These are phyloP conservation scores for Catostylus mosaicus DNA, from an alignment of 30 jellyfish, hydroid and myxozoan genomes.

Conservation along the genomic window DNA sequence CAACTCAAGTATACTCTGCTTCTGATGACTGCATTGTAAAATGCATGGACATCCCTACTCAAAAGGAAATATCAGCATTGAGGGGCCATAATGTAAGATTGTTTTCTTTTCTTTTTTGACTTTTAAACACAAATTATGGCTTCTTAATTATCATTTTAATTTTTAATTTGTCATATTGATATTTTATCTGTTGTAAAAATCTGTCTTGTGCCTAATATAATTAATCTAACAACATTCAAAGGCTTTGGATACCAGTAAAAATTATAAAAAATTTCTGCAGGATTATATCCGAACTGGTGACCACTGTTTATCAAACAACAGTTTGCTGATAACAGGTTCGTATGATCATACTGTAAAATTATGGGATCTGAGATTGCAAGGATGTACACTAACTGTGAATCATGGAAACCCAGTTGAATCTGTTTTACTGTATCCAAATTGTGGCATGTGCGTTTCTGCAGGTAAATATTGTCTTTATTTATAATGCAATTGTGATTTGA, in stretches of 20 bases:
- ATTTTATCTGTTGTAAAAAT: neutral
- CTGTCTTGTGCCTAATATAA: neutral
- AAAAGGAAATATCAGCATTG: constrained; percentile 67
- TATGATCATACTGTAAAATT: constrained; percentile 94
- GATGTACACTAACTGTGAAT: constrained; percentile 58
- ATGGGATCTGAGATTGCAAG: constrained; percentile 84
- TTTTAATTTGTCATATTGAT: neutral
- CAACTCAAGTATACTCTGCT: constrained; percentile 80
- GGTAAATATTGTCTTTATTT: too few species aligned
- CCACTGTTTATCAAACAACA: constrained; percentile 37
- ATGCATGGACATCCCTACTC: constrained; percentile 90
- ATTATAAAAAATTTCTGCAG: constrained; percentile 47
- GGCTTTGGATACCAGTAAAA: too few species aligned
- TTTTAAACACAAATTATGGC: neutral
- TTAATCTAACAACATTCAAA: neutral
- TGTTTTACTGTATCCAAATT: constrained; percentile 77
- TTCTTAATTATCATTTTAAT: neutral
- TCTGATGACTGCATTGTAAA: constrained; percentile 92
- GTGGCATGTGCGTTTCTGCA: constrained; percentile 92
- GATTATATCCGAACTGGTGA: constrained; percentile 89
- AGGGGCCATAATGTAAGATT: constrained; percentile 80
- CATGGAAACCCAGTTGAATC: constrained; percentile 98
- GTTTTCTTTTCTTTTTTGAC: neutral
- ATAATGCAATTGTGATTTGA: too few species aligned
- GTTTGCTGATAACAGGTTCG: constrained; percentile 78